phyloP scores from a whole-genome alignment of 2,113 vertebrate species.

The Sander vitreus region DNA sequence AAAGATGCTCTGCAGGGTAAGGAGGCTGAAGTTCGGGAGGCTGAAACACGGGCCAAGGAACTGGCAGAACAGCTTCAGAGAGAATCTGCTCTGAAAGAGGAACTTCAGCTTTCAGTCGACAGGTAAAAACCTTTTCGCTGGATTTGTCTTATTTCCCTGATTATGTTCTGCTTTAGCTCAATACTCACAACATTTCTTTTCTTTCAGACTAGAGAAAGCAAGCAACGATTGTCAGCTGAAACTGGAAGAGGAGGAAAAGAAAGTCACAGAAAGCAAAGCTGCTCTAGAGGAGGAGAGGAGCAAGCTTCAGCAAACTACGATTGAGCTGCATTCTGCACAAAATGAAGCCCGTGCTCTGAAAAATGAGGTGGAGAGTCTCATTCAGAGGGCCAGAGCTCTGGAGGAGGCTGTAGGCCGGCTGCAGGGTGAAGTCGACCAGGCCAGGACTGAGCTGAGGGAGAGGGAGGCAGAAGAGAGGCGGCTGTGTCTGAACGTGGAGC shows the following conservation, averaged over 20 bases:
- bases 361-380: constrained; percentile 82
- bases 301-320: constrained; percentile 77
- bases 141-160: not conserved
- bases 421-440: constrained; percentile 79
- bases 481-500: constrained; percentile 87
- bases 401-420: constrained; percentile 84
- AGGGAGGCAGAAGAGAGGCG: constrained; percentile 87
- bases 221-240: constrained; percentile 83
- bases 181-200: not conserved
- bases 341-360: constrained; percentile 75
- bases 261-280: constrained; percentile 76
- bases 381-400: constrained; percentile 81
- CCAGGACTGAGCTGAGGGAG: constrained; percentile 80
- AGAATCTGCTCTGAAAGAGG: constrained; percentile 83
- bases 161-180: not conserved
- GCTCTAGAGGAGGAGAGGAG: constrained; percentile 82
- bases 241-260: constrained; percentile 79
- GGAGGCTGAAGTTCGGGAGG: constrained; percentile 88
- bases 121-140: constrained; percentile 69
- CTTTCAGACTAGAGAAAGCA: constrained; percentile 85
- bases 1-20: constrained; percentile 90
- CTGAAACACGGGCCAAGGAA: constrained; percentile 84
- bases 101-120: constrained; percentile 83
- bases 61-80: constrained; percentile 86
- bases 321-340: constrained; percentile 78